A percentile compares a stretch with the other conserved stretches of the same genome.
Conservation (phyloP, 1,140 invertebrate species). For the Glomeris maerens region DNA sequence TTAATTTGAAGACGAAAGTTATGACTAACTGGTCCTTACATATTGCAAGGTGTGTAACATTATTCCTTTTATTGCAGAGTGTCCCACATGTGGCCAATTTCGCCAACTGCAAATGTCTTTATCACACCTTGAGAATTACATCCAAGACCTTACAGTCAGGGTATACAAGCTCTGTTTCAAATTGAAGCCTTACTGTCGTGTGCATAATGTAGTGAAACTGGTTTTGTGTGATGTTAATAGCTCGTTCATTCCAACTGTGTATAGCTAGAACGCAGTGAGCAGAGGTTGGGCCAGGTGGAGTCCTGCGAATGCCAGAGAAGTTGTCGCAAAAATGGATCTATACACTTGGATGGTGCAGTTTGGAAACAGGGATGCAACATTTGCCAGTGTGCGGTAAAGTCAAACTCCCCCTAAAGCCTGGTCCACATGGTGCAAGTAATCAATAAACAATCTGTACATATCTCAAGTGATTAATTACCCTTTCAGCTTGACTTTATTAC, state of each 20-base stretch:
- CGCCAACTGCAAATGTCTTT: conserved; percentile 60
- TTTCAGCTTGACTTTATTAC: too few species aligned
- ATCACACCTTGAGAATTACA: conserved; percentile 44
- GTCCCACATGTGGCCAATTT: conserved; percentile 80
- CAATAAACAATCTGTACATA: too few species aligned
- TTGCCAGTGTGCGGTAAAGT: conserved; percentile 65
- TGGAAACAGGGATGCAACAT: conserved; percentile 66
- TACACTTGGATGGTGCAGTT: conserved; percentile 60
- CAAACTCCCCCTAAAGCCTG: too few species aligned
- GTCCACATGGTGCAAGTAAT: too few species aligned
- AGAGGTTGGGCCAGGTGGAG: conserved; percentile 56
- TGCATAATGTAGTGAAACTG: neutral
- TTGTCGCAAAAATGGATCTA: conserved; percentile 60
- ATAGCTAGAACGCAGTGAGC: conserved; percentile 60
- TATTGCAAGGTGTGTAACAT: neutral
- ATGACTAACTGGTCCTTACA: too few species aligned
- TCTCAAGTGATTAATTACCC: too few species aligned
- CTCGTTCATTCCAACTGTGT: conserved; percentile 23
- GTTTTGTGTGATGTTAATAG: conserved; percentile 8
- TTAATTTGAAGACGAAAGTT: too few species aligned
- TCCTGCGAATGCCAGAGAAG: conserved; percentile 80
- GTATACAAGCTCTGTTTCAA: conserved; percentile 33
- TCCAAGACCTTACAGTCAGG: conserved; percentile 49
- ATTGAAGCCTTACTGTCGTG: conserved; percentile 4
- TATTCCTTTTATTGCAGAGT: conserved; percentile 35